phyloP scores from a whole-genome alignment of 64 coral and sea anemone genomes.

The Hydrozoanthus tunicans region DNA sequence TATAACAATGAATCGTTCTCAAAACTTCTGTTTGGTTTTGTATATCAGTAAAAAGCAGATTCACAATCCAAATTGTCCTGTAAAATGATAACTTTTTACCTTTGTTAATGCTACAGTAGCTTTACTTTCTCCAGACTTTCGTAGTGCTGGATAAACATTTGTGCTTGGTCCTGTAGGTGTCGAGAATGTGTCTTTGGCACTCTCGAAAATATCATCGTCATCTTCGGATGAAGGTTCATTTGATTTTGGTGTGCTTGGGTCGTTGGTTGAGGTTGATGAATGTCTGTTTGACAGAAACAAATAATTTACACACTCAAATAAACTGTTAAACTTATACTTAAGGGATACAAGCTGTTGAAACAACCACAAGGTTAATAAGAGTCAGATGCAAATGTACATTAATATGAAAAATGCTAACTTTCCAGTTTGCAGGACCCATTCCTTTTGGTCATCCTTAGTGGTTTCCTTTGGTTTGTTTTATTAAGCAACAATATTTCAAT shows the following conservation, averaged over 20 bases:
- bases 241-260: conserved; percentile 18
- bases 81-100: neutral
- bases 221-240: conserved; percentile 46
- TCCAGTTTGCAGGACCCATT: no score
- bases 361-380: no score
- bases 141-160: conserved; percentile 6
- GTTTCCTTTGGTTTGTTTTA: no score
- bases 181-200: conserved; percentile 31
- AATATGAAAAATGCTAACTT: no score
- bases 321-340: no score
- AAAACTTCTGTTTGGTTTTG: no score
- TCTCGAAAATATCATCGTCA: conserved; percentile 66
- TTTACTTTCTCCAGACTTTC: conserved; percentile 50
- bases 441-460: no score
- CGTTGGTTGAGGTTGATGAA: neutral
- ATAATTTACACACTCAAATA: no score
- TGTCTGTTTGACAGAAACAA: neutral
- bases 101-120: conserved; percentile 17
- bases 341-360: no score
- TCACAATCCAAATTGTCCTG: neutral
- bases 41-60: neutral
- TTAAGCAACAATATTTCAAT: no score
- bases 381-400: no score
- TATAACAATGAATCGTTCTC: no score
- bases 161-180: neutral